These are phyloP conservation scores for Nasalis larvatus DNA, from an alignment of 2,113 vertebrate species.

Conservation along the genomic window DNA sequence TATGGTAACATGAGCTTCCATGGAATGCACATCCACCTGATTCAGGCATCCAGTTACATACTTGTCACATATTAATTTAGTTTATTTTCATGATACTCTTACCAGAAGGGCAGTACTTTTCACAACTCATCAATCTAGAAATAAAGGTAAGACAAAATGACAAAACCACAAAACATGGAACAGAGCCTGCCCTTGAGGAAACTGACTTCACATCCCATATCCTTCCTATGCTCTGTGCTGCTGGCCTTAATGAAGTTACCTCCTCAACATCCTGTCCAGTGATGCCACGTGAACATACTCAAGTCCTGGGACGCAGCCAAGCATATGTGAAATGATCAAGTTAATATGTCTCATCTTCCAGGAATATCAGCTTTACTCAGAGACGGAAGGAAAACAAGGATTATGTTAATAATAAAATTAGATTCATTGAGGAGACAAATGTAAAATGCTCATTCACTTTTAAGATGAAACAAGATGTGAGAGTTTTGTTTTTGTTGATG, in stretches of 20 bases:
- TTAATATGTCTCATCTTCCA: not conserved
- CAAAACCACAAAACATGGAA: not conserved
- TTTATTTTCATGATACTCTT: not conserved
- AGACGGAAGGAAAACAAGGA: not conserved
- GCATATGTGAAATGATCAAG: not conserved
- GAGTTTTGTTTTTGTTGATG: not conserved
- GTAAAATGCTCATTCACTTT: not conserved
- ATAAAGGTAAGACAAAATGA: not conserved
- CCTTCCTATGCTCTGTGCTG: not conserved
- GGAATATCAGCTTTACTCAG: not conserved
- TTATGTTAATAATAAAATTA: not conserved
- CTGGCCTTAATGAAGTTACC: not conserved
- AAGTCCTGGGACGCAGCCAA: not conserved
- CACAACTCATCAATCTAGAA: not conserved
- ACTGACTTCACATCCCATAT: not conserved
- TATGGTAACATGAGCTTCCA: fast-evolving
- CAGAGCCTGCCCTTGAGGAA: not conserved
- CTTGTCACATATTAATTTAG: not conserved
- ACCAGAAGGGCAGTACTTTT: not conserved
- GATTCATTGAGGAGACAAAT: not conserved
- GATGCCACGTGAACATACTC: too few relatives aligned
- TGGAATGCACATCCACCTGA: not conserved
- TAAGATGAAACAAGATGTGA: not conserved
- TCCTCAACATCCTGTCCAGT: too few relatives aligned
- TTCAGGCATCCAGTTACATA: not conserved